phyloP scores from a whole-genome alignment of 2,113 vertebrate species.

The Gnathonemus longibarbis region DNA sequence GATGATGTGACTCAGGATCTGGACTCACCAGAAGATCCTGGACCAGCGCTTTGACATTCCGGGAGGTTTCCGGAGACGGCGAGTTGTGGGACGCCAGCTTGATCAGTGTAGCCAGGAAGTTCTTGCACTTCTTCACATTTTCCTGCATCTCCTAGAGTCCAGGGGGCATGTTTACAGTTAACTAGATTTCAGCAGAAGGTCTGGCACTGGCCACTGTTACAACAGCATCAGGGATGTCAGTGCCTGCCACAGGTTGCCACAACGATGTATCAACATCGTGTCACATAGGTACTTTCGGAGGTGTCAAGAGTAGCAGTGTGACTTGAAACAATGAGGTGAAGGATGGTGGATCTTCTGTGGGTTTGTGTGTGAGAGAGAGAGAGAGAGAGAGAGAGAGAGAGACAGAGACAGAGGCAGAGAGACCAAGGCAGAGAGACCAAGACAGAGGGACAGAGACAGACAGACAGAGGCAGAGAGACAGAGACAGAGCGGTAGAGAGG shows the following conservation, averaged over 20 bases:
- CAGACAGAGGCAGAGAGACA: neutral
- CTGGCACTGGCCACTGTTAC: neutral
- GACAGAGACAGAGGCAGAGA: neutral
- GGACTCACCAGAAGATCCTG: constrained; percentile 86
- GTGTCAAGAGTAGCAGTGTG: neutral
- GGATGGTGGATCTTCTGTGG: neutral
- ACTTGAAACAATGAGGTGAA: neutral
- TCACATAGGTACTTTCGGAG: neutral
- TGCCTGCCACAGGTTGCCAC: neutral
- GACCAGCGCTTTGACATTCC: constrained; percentile 87
- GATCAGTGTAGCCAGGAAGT: constrained; percentile 93
- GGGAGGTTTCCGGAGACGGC: constrained; percentile 85
- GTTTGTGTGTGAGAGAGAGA: neutral
- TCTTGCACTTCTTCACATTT: constrained; percentile 98
- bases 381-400: neutral
- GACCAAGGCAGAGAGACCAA: too few species aligned
- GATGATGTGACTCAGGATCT: neutral
- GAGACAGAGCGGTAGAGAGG: too few species aligned
- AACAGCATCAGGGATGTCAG: neutral
- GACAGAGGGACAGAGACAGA: neutral
- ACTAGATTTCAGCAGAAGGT: neutral
- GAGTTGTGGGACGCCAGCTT: constrained; percentile 92
- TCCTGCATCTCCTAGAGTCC: constrained; percentile 85
- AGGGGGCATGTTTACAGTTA: neutral
- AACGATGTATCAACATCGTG: neutral